A percentile compares a stretch with the other conserved stretches of the same genome.
Conservation (phyloP, 1,140 invertebrate genomes). For the Drosophila takahashii region DNA sequence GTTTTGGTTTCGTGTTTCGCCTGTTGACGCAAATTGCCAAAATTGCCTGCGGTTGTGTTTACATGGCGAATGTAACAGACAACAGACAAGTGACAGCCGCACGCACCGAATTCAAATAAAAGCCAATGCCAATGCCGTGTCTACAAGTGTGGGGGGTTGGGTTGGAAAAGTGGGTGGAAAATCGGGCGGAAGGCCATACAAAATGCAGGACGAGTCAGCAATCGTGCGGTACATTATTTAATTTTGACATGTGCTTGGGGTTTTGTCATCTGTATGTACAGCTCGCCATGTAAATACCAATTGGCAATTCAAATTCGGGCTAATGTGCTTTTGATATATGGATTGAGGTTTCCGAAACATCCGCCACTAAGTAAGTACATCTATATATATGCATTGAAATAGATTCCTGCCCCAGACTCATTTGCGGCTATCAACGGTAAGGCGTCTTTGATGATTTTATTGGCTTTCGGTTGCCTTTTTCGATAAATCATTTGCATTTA, state of each 20-base stretch:
- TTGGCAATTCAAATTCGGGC: constrained; percentile 79
- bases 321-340: constrained; percentile 76
- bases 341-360: constrained; percentile 44
- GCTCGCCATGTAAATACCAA: constrained; percentile 39
- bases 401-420: constrained; percentile 38
- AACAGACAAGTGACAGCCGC: constrained; percentile 81
- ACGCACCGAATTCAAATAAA: constrained; percentile 82
- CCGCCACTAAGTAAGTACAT: background rate
- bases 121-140: constrained; percentile 74
- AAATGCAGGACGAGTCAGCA: constrained; percentile 55
- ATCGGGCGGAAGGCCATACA: background rate
- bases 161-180: background rate
- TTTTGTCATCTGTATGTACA: constrained; percentile 55
- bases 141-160: constrained; percentile 22
- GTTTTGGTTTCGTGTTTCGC: constrained; percentile 66
- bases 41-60: constrained; percentile 83
- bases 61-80: constrained; percentile 81
- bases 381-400: constrained; percentile 11
- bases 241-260: constrained; percentile 82
- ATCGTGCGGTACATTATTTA: constrained; percentile 82
- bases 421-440: constrained; percentile 64
- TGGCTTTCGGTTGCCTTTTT: constrained; percentile 52
- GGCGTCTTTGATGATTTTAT: constrained; percentile 75
- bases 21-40: constrained; percentile 82
- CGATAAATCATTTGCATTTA: constrained; percentile 58